Base-by-base conservation (phyloP, 2,888 invertebrate genomes). In the Pollenia labialis region DNA sequence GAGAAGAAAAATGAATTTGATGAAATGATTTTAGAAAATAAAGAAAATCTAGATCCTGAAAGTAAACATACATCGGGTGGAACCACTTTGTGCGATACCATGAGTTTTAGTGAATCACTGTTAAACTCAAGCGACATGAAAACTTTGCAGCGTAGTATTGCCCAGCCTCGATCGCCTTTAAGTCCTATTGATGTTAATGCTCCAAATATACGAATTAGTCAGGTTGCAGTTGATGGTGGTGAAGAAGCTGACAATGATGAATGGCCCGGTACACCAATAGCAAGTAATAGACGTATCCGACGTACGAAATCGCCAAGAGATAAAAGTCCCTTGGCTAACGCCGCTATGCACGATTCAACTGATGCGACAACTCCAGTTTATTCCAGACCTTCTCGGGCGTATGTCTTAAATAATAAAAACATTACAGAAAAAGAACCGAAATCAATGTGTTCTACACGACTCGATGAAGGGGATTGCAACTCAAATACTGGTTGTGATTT, bases 71-170 rank as follows among this genome's bases (percentile, higher is more conserved):
- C 80, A 8, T 88, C 87, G 4, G 81, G 52, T 4, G 81, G 81
- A 6, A 11, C 16, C 32, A 66, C 46, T 7, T 85, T 90, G 79
- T 90, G 90, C 0, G 92, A 93, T 18, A 93, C 93, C 0, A 85
- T 91, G 81, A 93, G 92, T 66, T 93, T 93, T 60, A 91, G 90
- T 0, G 93, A 93, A 56, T 93, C 93, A 0, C 18, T 93, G 10
- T 83, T 93, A 4, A 90, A 93, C 62, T 89, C 90, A 9, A 89
- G 89, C 0, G 92, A 92, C 11, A 90, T 91, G 82, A 90, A 89
- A 54, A 89, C 89, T 46, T 44, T 91, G 14, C 89, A 92, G 14
- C 75, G 89, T 1, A 88, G 81, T 58, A 56, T 10, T 16, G 90
- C 89, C 42, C 88, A 88, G 4, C 80, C 87, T 6, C 90, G 92